Evolutionary conservation across 2,888 invertebrate genomes (phyloP).

Genomic region (Choristoneura rosaceana): DNA sequence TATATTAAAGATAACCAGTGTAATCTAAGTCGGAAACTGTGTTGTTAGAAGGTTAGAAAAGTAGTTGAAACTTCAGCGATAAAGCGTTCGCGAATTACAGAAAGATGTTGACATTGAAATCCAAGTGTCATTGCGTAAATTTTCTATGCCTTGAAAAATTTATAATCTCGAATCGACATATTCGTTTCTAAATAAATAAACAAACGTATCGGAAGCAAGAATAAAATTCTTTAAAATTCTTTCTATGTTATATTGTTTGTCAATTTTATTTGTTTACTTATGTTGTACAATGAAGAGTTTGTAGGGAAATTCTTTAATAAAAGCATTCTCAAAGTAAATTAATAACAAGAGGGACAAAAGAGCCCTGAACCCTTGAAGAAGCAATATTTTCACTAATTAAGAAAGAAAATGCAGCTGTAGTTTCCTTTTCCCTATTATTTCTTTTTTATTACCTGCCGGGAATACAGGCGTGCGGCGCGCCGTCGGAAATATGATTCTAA

Average conservation of each 20-base stretch:
- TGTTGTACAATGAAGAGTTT: too few relatives aligned
- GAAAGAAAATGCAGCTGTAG: constrained; percentile 5
- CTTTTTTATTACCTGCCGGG: background rate
- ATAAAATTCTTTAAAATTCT: too few relatives aligned
- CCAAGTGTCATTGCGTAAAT: too few relatives aligned
- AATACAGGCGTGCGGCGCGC: background rate
- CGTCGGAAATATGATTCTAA: constrained; percentile 18
- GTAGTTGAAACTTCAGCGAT: too few relatives aligned
- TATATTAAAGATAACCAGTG: background rate
- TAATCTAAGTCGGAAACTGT: background rate
- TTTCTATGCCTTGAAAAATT: too few relatives aligned
- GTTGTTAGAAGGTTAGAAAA: background rate
- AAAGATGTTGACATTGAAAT: too few relatives aligned
- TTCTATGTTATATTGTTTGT: too few relatives aligned
- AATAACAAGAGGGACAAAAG: background rate
- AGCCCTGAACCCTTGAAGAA: background rate
- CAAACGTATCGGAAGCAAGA: too few relatives aligned
- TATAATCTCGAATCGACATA: too few relatives aligned
- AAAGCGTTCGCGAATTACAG: too few relatives aligned
- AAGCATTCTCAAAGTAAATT: background rate
- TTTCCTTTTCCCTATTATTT: constrained; percentile 19
- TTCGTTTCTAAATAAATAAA: too few relatives aligned
- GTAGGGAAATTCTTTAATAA: background rate
- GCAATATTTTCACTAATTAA: constrained; percentile 12
- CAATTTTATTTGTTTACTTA: too few relatives aligned